Evolutionary conservation across 2,888 invertebrate genomes (phyloP).

Genomic region (Bedellia somnulentella): DNA sequence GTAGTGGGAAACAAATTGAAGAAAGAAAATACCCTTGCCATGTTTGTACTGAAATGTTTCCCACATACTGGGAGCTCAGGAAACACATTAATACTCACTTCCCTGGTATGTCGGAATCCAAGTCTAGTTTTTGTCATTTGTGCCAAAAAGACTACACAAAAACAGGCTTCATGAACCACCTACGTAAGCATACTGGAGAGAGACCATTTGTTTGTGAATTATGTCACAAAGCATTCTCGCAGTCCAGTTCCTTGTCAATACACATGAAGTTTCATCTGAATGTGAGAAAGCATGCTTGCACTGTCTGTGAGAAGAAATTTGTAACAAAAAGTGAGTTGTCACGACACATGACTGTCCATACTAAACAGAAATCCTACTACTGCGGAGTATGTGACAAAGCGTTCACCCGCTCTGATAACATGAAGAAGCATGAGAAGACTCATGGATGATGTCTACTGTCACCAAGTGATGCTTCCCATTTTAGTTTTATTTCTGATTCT

Average conservation of each 20-base stretch:
- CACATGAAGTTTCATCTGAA: slow-evolving; percentile 59
- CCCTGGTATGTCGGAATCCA: slow-evolving; percentile 55
- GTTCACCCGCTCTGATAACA: slow-evolving; percentile 55
- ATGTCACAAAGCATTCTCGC: slow-evolving; percentile 54
- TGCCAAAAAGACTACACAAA: slow-evolving; percentile 58
- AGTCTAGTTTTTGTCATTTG: slow-evolving; percentile 56
- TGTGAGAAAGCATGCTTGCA: slow-evolving; percentile 55
- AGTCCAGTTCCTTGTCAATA: slow-evolving; percentile 54
- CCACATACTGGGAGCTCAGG: slow-evolving; percentile 52
- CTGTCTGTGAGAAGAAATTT: slow-evolving; percentile 57
- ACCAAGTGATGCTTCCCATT: slow-evolving; percentile 23
- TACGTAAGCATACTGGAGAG: slow-evolving; percentile 54
- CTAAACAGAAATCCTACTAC: slow-evolving; percentile 56
- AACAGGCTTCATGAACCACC: slow-evolving; percentile 57
- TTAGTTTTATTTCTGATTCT: slow-evolving; percentile 42
- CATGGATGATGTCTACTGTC: slow-evolving; percentile 28
- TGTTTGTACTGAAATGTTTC: slow-evolving; percentile 52
- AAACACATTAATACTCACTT: slow-evolving; percentile 55
- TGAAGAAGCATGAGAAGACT: slow-evolving; percentile 60
- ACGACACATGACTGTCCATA: slow-evolving; percentile 58
- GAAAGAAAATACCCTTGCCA: slow-evolving; percentile 56
- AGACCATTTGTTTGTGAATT: slow-evolving; percentile 56
- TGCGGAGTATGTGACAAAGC: slow-evolving; percentile 58
- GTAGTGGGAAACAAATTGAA: slow-evolving; percentile 45
- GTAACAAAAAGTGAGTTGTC: slow-evolving; percentile 58